Evolutionary conservation across 2,797 vertebrate species (phyloP).

Genomic region (Phalanger gymnotis): DNA sequence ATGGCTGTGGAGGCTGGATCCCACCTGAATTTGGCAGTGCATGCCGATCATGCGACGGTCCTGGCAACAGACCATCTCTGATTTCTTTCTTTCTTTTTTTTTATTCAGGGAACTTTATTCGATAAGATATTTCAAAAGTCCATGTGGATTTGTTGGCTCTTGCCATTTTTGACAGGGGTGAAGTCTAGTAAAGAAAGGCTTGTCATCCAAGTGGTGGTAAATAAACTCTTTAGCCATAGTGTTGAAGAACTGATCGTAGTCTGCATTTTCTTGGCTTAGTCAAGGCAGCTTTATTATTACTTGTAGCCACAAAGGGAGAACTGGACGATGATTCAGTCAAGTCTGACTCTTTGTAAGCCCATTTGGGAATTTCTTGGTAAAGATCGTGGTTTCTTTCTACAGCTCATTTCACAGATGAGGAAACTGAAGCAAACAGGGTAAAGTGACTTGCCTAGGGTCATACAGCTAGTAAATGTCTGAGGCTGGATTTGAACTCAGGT

Average conservation of each 20-base stretch:
- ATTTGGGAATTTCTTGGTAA: background rate
- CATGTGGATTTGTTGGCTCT: background rate
- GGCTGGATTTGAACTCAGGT: background rate
- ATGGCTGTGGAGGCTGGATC: background rate
- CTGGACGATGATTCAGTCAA: background rate
- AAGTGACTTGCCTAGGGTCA: background rate
- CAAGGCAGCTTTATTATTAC: background rate
- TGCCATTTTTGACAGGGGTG: background rate
- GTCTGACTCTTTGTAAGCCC: background rate
- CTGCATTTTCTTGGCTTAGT: background rate
- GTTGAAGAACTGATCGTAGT: background rate
- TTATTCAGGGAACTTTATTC: background rate
- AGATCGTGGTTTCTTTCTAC: background rate
- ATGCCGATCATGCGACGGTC: background rate
- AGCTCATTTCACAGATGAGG: constrained; percentile 13
- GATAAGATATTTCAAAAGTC: background rate
- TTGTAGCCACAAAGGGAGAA: background rate
- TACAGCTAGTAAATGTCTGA: background rate
- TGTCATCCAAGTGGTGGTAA: background rate
- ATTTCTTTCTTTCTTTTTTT: background rate
- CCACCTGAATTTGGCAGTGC: background rate
- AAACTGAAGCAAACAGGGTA: constrained; percentile 7
- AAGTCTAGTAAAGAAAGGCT: background rate
- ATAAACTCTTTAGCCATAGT: background rate
- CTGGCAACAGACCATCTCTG: background rate